Evolutionary conservation across 2,113 vertebrate species (phyloP).

Genomic region (Percopsis transmontana): DNA sequence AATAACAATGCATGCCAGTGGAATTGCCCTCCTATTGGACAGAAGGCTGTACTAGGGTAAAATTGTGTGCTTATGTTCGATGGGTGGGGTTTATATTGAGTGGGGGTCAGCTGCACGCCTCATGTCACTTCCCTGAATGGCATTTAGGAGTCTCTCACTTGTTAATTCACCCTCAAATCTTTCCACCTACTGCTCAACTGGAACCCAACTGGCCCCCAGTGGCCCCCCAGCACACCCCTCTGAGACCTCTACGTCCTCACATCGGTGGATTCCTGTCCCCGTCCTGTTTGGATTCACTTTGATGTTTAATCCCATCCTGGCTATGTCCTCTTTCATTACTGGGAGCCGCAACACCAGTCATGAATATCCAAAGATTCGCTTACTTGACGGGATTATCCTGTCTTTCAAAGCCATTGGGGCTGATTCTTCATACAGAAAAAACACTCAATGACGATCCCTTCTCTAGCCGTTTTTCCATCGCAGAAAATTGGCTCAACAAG

Average conservation of each 20-base stretch:
- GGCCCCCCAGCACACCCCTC: constrained; percentile 43
- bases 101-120: constrained; percentile 44
- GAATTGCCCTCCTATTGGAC: too few relatives aligned
- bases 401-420: constrained; percentile 72
- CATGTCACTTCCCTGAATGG: constrained; percentile 32
- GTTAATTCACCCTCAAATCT: constrained; percentile 38
- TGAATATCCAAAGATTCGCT: constrained; percentile 84
- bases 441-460: constrained; percentile 76
- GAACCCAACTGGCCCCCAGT: constrained; percentile 42
- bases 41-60: too few relatives aligned
- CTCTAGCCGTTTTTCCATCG: constrained; percentile 38
- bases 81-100: constrained; percentile 6
- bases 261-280: constrained; percentile 54
- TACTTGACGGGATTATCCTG: constrained; percentile 82
- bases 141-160: constrained; percentile 34
- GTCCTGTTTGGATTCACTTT: constrained; percentile 71
- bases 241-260: constrained; percentile 47
- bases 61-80: constrained; percentile 7
- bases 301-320: constrained; percentile 80
- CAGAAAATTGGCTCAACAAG: not conserved
- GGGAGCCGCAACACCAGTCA: constrained; percentile 74
- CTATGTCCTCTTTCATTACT: constrained; percentile 74
- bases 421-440: constrained; percentile 72
- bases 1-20: not conserved
- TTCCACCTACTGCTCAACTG: constrained; percentile 49